Evolutionary conservation across 2,797 vertebrate species (phyloP).

Genomic region (Buceros bicornis): DNA sequence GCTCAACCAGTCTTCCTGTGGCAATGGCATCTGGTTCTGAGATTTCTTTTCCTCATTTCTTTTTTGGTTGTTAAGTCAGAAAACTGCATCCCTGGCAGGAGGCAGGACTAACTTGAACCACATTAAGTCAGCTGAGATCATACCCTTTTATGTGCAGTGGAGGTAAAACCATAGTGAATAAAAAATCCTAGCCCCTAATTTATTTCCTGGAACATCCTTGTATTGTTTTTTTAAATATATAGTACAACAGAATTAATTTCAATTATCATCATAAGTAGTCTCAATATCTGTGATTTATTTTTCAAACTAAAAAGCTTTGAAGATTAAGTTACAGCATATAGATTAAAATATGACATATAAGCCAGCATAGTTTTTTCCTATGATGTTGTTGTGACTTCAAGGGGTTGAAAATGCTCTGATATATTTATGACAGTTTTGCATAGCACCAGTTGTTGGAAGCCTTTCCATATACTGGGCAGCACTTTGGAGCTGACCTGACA

Average conservation of each 20-base stretch:
- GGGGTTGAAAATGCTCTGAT: background rate
- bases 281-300: background rate
- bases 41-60: background rate
- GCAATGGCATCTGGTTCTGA: background rate
- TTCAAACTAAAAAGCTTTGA: background rate
- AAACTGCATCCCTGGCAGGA: background rate
- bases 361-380: background rate
- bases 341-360: background rate
- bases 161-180: background rate
- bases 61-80: background rate
- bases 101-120: background rate
- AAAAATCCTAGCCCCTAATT: background rate
- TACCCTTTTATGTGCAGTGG: background rate
- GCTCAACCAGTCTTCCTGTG: background rate
- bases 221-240: conserved; percentile 24
- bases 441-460: background rate
- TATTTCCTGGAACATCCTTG: background rate
- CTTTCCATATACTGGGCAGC: background rate
- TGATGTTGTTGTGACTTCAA: conserved; percentile 10
- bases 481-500: background rate
- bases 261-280: conserved; percentile 11
- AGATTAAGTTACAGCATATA: background rate
- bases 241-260: background rate
- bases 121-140: background rate
- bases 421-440: background rate